phyloP scores from a whole-genome alignment of 2,113 vertebrate species.

The Zingel zingel region DNA sequence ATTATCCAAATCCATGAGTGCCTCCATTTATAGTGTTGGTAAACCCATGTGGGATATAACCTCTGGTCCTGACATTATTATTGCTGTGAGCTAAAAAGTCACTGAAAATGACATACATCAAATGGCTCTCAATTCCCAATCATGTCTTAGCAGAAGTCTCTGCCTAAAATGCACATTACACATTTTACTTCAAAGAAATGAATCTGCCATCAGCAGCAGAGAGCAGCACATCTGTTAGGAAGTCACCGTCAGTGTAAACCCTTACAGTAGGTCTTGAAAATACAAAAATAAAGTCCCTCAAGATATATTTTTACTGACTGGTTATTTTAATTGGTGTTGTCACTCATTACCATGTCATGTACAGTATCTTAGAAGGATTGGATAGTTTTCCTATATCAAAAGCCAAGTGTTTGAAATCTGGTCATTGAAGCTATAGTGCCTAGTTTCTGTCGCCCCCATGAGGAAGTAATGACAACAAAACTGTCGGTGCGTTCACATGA shows the following conservation, averaged over 20 bases:
- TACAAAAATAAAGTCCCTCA: too few relatives aligned
- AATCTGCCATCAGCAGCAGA: constrained; percentile 1
- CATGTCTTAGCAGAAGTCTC: constrained; percentile 7
- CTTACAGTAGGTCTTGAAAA: not conserved
- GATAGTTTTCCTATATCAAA: not conserved
- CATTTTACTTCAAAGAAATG: not conserved
- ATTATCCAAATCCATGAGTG: constrained; percentile 2
- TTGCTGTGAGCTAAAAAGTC: constrained; percentile 26
- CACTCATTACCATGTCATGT: not conserved
- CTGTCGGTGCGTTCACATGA: too few relatives aligned
- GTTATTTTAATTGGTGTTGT: not conserved
- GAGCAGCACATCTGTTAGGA: not conserved
- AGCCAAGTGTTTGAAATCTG: not conserved
- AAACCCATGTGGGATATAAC: constrained; percentile 18
- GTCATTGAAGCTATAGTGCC: not conserved
- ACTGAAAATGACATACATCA: constrained; percentile 41
- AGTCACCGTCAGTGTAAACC: not conserved
- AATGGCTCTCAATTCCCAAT: constrained; percentile 18
- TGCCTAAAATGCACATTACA: not conserved
- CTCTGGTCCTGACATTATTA: constrained; percentile 31
- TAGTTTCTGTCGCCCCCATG: too few relatives aligned
- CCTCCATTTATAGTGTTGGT: not conserved
- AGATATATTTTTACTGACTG: not conserved
- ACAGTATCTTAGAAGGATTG: not conserved
- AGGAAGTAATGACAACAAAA: too few relatives aligned